phyloP scores from a whole-genome alignment of 2,113 vertebrate genomes.

The Pogona vitticeps region DNA sequence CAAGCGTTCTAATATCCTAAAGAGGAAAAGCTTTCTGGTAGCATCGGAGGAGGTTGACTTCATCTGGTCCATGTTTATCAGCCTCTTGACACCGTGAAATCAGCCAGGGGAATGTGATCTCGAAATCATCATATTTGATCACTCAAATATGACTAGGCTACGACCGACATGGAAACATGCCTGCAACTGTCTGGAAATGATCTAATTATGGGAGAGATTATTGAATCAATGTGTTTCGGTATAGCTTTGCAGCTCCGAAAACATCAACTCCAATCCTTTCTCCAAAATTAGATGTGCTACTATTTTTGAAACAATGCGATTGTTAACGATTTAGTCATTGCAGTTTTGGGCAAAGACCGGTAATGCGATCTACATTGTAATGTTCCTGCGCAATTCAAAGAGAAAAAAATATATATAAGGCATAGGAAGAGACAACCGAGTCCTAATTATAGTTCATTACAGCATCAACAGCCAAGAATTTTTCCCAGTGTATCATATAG shows the following conservation, averaged over 20 bases:
- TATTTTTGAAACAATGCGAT: background rate
- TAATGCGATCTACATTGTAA: background rate
- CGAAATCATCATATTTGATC: background rate
- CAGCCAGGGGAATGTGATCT: background rate
- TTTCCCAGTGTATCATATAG: background rate
- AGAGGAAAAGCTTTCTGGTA: background rate
- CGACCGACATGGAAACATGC: background rate
- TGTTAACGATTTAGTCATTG: background rate
- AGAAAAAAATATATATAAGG: too few relatives aligned
- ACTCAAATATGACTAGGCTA: constrained; percentile 13
- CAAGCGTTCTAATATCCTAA: background rate
- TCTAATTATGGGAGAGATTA: constrained; percentile 26
- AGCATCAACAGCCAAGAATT: rapidly evolving
- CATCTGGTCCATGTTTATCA: background rate
- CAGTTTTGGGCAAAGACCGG: background rate
- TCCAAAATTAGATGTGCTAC: background rate
- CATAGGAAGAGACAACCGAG: background rate
- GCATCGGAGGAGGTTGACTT: too few relatives aligned
- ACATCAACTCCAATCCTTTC: background rate
- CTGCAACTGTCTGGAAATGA: constrained; percentile 9
- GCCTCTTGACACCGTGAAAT: background rate
- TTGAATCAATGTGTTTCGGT: constrained; percentile 1
- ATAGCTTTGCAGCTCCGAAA: background rate
- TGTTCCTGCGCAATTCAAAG: background rate
- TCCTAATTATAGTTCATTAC: background rate